phyloP scores from a whole-genome alignment of 2,797 vertebrate species.

The Cirrhinus molitorella region DNA sequence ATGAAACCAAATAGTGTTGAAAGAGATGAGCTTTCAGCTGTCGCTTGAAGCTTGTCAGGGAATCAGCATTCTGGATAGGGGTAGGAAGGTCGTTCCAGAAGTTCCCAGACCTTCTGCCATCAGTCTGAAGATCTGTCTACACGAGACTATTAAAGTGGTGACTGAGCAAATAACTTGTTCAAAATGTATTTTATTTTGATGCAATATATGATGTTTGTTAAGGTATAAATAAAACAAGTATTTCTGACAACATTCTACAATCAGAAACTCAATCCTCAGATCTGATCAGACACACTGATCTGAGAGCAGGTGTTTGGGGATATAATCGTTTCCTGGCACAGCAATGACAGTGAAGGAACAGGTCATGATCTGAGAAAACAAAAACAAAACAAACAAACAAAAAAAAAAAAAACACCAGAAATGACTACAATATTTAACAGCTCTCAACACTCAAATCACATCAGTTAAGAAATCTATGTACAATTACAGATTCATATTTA shows the following conservation, averaged over 20 bases:
- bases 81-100: too few relatives aligned
- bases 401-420: neutral
- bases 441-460: neutral
- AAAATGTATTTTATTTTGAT: too few relatives aligned
- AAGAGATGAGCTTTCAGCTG: too few relatives aligned
- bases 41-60: too few relatives aligned
- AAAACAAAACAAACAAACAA: neutral
- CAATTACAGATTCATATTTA: neutral
- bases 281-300: constrained; percentile 29
- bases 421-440: neutral
- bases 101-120: too few relatives aligned
- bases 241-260: neutral
- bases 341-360: constrained; percentile 60
- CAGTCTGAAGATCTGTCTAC: too few relatives aligned
- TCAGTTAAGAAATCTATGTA: neutral
- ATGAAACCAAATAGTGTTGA: too few relatives aligned
- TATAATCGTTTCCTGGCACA: constrained; percentile 51
- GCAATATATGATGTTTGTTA: too few relatives aligned
- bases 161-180: too few relatives aligned
- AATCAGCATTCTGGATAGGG: too few relatives aligned
- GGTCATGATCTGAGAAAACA: constrained; percentile 58
- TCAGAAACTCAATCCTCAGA: neutral
- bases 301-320: constrained; percentile 45
- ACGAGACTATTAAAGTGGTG: too few relatives aligned
- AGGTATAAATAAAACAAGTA: too few relatives aligned